phyloP scores from a whole-genome alignment of 2,888 invertebrate genomes.

The Melinopterus prodromus region DNA sequence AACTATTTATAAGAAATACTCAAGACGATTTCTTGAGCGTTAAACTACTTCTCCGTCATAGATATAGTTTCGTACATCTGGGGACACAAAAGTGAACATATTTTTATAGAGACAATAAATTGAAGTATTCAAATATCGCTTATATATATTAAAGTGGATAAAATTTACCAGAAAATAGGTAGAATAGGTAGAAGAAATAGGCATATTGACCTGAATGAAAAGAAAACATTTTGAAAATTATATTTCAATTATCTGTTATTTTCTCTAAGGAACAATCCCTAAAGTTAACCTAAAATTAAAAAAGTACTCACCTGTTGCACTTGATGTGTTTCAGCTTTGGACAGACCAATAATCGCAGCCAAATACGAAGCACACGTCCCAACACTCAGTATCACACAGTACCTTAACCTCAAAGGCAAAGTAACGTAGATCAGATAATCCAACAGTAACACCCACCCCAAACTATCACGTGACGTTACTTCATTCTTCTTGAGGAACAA shows the following conservation, averaged over 20 bases:
- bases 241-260: neutral
- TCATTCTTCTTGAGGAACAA: slow-evolving; percentile 68
- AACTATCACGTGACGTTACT: slow-evolving; percentile 69
- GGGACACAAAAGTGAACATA: no score
- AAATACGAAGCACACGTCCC: slow-evolving; percentile 70
- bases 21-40: no score
- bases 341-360: slow-evolving; percentile 65
- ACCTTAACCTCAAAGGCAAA: slow-evolving; percentile 72
- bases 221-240: no score
- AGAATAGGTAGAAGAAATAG: no score
- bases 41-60: no score
- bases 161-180: no score
- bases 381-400: slow-evolving; percentile 68
- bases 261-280: neutral
- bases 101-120: no score
- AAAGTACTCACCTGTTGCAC: slow-evolving; percentile 60
- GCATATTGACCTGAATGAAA: no score
- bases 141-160: no score
- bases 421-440: slow-evolving; percentile 79
- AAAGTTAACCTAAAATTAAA: neutral
- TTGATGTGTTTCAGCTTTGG: slow-evolving; percentile 63
- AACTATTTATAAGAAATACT: no score
- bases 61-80: no score
- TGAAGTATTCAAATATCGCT: no score
- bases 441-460: slow-evolving; percentile 77